Evolutionary conservation across 2,888 invertebrate species (phyloP).

Genomic region (Noctua pronuba): DNA sequence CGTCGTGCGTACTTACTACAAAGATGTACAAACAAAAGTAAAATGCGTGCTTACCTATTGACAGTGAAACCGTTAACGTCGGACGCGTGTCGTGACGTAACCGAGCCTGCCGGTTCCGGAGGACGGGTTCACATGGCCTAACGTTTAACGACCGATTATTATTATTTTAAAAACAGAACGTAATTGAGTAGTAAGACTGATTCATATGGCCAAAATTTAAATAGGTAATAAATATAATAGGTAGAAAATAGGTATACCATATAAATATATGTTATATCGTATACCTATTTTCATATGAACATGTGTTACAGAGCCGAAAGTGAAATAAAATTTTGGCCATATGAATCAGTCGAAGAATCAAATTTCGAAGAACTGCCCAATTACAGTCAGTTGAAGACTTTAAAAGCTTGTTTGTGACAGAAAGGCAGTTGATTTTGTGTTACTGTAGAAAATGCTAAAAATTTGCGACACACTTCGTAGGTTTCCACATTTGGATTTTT

Average conservation of each 20-base stretch:
- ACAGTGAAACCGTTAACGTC: slow-evolving; percentile 83
- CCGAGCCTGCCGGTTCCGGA: slow-evolving; percentile 71
- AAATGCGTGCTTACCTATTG: slow-evolving; percentile 75
- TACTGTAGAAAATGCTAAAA: background rate
- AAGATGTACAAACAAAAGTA: slow-evolving; percentile 74
- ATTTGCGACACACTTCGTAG: background rate
- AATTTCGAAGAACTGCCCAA: too few relatives aligned
- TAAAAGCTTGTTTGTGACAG: background rate
- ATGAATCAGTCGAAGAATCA: too few relatives aligned
- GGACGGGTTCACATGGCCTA: slow-evolving; percentile 67
- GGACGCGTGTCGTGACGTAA: slow-evolving; percentile 80
- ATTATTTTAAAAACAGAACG: slow-evolving; percentile 12
- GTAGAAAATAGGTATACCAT: too few relatives aligned
- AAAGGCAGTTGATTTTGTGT: background rate
- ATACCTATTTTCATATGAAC: too few relatives aligned
- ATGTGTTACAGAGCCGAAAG: too few relatives aligned
- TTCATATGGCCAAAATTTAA: too few relatives aligned
- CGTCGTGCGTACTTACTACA: slow-evolving; percentile 55
- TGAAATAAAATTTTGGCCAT: too few relatives aligned
- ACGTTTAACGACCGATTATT: slow-evolving; percentile 51
- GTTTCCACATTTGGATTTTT: background rate
- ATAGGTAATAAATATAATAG: too few relatives aligned
- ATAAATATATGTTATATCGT: too few relatives aligned
- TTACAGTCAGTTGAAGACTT: background rate
- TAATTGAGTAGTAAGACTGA: too few relatives aligned